These are phyloP conservation scores for Arge pagana DNA, from an alignment of 2,888 invertebrate genomes.

Conservation along the genomic window DNA sequence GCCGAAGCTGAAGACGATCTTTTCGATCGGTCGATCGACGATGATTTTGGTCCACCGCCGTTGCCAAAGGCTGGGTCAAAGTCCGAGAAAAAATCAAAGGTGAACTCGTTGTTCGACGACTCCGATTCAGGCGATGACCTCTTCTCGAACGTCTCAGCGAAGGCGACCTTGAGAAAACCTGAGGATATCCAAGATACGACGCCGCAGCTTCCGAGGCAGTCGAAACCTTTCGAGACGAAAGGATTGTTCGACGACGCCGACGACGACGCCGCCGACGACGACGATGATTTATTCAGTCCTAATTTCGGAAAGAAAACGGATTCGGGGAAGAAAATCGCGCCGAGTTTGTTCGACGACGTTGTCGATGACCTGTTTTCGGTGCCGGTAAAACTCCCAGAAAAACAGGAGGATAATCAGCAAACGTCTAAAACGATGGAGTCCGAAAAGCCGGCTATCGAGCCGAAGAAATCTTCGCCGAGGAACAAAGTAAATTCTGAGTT, in stretches of 20 bases:
- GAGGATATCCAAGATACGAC: constrained; percentile 37
- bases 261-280: constrained; percentile 31
- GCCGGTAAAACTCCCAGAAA: background rate
- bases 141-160: constrained; percentile 48
- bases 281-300: constrained; percentile 38
- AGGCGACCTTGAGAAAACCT: constrained; percentile 46
- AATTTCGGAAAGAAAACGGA: constrained; percentile 25
- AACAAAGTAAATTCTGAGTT: background rate
- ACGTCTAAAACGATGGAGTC: constrained; percentile 5
- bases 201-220: constrained; percentile 33
- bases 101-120: constrained; percentile 49
- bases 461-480: constrained; percentile 34
- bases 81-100: constrained; percentile 40
- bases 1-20: constrained; percentile 30
- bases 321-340: background rate
- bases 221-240: constrained; percentile 31
- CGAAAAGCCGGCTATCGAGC: constrained; percentile 25
- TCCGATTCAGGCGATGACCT: constrained; percentile 53
- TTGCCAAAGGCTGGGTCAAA: constrained; percentile 41
- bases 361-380: constrained; percentile 14
- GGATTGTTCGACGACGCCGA: constrained; percentile 45
- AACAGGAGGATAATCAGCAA: background rate
- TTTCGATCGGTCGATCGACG: constrained; percentile 41
- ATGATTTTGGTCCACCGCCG: constrained; percentile 52
- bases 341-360: constrained; percentile 14